Conservation (phyloP, 2,888 invertebrate genomes). For the Deilephila elpenor region DNA sequence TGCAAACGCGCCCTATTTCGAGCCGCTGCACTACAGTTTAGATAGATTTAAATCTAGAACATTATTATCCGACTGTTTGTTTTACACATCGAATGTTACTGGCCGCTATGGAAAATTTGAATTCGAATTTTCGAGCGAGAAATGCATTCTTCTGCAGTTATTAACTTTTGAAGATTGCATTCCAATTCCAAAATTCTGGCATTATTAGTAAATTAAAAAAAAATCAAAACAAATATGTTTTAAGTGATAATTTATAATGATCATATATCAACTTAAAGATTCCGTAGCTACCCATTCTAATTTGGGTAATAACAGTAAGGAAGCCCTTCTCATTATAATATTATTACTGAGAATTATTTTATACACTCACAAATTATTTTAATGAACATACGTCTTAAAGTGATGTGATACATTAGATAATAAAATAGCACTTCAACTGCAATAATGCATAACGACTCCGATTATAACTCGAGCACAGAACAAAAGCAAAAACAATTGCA, state of each 20-base stretch:
- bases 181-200: not conserved
- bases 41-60: slow-evolving; percentile 79
- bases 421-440: slow-evolving; percentile 41
- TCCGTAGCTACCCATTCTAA: not conserved
- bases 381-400: slow-evolving; percentile 56
- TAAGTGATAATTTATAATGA: not conserved
- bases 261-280: not conserved
- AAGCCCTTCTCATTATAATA: slow-evolving; percentile 12
- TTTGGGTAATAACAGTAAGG: slow-evolving; percentile 1
- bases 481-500: slow-evolving; percentile 50
- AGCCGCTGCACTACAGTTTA: slow-evolving; percentile 73
- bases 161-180: slow-evolving; percentile 21
- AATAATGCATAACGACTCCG: slow-evolving; percentile 45
- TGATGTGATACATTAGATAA: slow-evolving; percentile 54
- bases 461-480: slow-evolving; percentile 43
- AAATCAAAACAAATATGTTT: no score
- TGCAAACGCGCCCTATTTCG: slow-evolving; percentile 83
- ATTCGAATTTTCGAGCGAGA: slow-evolving; percentile 37
- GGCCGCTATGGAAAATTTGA: slow-evolving; percentile 23
- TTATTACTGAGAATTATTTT: slow-evolving; percentile 57
- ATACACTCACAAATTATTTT: slow-evolving; percentile 59
- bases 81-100: slow-evolving; percentile 45
- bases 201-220: not conserved
- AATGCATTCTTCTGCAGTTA: slow-evolving; percentile 25
- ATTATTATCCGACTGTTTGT: slow-evolving; percentile 67